Evolutionary conservation across 2,888 invertebrate species (phyloP).

Genomic region (Pediacus dermestoides): DNA sequence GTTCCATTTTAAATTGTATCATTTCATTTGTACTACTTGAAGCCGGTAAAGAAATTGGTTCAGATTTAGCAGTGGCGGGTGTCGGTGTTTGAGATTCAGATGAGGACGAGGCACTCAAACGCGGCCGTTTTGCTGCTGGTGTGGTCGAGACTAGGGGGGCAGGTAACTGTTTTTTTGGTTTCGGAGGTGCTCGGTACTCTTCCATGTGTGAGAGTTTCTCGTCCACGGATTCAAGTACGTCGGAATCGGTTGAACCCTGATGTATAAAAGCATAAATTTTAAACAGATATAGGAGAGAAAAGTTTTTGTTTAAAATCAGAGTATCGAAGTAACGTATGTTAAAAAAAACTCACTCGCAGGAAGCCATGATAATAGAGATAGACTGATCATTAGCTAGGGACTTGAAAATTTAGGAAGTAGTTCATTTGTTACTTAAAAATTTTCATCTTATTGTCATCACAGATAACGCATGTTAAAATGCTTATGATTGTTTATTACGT

Average conservation of each 20-base stretch:
- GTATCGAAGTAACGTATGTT: too few relatives aligned
- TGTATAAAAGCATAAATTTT: conserved; percentile 9
- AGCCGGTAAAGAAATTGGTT: conserved; percentile 10
- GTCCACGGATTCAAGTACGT: conserved; percentile 24
- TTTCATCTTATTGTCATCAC: too few relatives aligned
- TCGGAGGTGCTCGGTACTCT: conserved; percentile 30
- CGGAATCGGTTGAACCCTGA: conserved; percentile 35
- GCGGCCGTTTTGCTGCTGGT: conserved; percentile 33
- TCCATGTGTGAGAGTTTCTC: conserved; percentile 28
- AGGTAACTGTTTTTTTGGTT: conserved; percentile 32
- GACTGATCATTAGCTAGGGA: too few relatives aligned
- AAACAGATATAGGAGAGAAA: too few relatives aligned
- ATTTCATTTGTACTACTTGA: background rate
- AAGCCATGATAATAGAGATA: too few relatives aligned
- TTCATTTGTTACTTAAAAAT: too few relatives aligned
- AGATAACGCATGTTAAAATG: too few relatives aligned
- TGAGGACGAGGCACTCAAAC: conserved; percentile 27
- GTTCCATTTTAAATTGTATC: conserved; percentile 48
- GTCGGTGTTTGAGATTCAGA: conserved; percentile 12
- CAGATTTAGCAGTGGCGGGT: conserved; percentile 13
- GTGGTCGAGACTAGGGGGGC: conserved; percentile 21
- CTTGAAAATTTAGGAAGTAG: too few relatives aligned
- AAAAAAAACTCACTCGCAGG: too few relatives aligned
- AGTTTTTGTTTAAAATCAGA: too few relatives aligned
- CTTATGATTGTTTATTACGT: too few relatives aligned